Conservation (phyloP, 2,888 invertebrate species). For the Theodoxus fluviatilis region DNA sequence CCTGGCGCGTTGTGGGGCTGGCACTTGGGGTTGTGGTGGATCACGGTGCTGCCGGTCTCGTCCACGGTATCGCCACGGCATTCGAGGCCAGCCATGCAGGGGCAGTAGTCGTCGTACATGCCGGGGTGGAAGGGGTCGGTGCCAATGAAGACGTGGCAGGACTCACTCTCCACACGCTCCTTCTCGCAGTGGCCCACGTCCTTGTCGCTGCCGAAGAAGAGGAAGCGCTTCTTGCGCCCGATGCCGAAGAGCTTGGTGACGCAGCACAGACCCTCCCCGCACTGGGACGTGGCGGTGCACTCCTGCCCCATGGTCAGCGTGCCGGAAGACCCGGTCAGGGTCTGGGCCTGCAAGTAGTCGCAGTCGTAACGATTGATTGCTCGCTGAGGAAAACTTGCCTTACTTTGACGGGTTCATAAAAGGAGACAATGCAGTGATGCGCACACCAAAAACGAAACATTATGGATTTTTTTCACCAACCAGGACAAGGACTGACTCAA, state of each 20-base stretch:
- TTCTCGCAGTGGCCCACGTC: conserved; percentile 35
- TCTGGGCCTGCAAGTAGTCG: too few species aligned
- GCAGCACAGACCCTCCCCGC: conserved; percentile 37
- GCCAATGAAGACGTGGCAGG: conserved; percentile 32
- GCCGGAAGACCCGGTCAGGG: too few species aligned
- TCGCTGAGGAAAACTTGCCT: too few species aligned
- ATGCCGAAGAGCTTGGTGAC: conserved; percentile 35
- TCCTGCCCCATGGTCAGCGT: too few species aligned
- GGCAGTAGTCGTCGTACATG: conserved; percentile 39
- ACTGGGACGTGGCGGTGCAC: too few species aligned
- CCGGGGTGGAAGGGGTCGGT: conserved; percentile 39
- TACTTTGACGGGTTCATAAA: too few species aligned
- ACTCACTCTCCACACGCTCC: conserved; percentile 33
- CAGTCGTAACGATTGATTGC: too few species aligned
- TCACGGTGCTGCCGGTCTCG: conserved; percentile 34
- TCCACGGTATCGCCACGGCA: conserved; percentile 41
- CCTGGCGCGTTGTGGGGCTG: too few species aligned
- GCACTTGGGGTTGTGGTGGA: conserved; percentile 42
- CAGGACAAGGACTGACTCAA: too few species aligned
- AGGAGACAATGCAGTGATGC: too few species aligned
- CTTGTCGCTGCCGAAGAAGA: conserved; percentile 33
- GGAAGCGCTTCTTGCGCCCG: conserved; percentile 29
- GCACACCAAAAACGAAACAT: too few species aligned
- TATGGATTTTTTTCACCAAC: too few species aligned
- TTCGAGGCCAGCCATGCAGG: conserved; percentile 36